Conservation (phyloP, 2,888 invertebrate genomes). For the Chironomus riparius region DNA sequence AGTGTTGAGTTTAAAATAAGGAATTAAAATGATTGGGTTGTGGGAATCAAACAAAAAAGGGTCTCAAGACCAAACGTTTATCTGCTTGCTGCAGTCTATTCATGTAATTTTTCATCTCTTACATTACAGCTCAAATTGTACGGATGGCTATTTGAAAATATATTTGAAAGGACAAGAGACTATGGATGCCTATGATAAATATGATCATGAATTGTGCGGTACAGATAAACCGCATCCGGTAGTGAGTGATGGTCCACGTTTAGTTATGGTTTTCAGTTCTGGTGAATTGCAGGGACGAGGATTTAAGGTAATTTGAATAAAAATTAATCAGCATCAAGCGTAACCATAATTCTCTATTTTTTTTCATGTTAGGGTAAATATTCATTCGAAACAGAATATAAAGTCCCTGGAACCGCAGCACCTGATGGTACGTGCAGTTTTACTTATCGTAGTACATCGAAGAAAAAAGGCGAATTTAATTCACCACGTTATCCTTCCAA, state of each 20-base stretch:
- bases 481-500: conserved; percentile 93
- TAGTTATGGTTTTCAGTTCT: conserved; percentile 92
- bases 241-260: conserved; percentile 82
- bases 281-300: conserved; percentile 84
- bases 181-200: conserved; percentile 86
- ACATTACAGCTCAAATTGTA: conserved; percentile 54
- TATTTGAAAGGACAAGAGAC: conserved; percentile 89
- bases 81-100: too few species aligned
- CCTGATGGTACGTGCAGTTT: conserved; percentile 88
- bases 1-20: too few species aligned
- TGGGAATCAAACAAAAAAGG: too few species aligned
- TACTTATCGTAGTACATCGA: conserved; percentile 78
- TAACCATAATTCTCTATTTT: background rate
- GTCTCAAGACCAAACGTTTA: too few species aligned
- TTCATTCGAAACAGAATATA: conserved; percentile 64
- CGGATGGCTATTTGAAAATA: conserved; percentile 83
- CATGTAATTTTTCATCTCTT: background rate
- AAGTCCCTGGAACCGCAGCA: conserved; percentile 87
- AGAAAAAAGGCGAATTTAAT: conserved; percentile 86
- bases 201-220: conserved; percentile 86
- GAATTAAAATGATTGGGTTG: too few species aligned
- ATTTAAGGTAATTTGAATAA: conserved; percentile 55
- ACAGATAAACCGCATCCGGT: conserved; percentile 65
- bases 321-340: background rate
- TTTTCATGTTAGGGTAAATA: conserved; percentile 42